A percentile compares a stretch with the other conserved stretches of the same genome.
Evolutionary conservation across 2,797 vertebrate species (phyloP).

Genomic region (Lophius americanus): DNA sequence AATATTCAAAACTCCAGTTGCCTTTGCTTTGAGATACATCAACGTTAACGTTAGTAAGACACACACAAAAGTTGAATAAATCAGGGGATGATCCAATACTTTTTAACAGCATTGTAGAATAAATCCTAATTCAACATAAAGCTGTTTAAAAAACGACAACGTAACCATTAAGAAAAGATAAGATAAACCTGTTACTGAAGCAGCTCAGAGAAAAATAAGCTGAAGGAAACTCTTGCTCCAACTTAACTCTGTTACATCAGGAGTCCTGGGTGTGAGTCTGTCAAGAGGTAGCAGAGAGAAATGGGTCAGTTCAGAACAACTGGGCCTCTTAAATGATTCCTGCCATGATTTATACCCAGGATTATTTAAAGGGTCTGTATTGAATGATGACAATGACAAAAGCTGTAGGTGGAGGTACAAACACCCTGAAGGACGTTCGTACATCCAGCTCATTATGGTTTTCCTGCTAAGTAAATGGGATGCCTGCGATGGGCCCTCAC

Average conservation of each 20-base stretch:
- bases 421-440: constrained; percentile 41
- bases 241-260: constrained; percentile 69
- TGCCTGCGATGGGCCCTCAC: constrained; percentile 53
- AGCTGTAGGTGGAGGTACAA: constrained; percentile 28
- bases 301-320: constrained; percentile 59
- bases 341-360: constrained; percentile 58
- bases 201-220: constrained; percentile 77
- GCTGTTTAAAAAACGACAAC: constrained; percentile 31
- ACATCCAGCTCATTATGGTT: constrained; percentile 30
- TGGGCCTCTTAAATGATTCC: constrained; percentile 60
- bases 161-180: constrained; percentile 32
- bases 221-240: constrained; percentile 68
- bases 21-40: too few species aligned
- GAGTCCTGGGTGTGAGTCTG: constrained; percentile 56
- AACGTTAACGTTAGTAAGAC: too few species aligned
- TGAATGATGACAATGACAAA: constrained; percentile 44
- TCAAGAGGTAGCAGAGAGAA: constrained; percentile 68
- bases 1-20: too few species aligned
- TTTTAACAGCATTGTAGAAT: too few species aligned
- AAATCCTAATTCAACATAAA: constrained; percentile 5
- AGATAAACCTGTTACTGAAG: constrained; percentile 34
- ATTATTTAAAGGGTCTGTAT: constrained; percentile 61
- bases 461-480: constrained; percentile 51
- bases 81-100: too few species aligned
- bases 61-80: too few species aligned